phyloP scores from a whole-genome alignment of 2,113 vertebrate species.

The Actenoides hombroni region DNA sequence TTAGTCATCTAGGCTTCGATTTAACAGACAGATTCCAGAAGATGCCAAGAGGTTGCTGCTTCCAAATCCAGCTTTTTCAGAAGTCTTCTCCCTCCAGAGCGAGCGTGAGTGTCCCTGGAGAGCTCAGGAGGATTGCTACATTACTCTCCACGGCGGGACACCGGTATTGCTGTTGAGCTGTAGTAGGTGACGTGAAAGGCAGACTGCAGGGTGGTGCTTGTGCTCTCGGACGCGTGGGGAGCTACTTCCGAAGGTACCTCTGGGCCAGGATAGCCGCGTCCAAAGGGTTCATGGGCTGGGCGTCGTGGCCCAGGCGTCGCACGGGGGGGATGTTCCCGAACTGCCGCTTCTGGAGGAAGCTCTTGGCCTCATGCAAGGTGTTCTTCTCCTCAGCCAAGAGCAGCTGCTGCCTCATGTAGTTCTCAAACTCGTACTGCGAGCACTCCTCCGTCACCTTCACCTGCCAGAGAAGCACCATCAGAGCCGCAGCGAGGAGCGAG shows the following conservation, averaged over 20 bases:
- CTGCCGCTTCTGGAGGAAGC: slow-evolving; percentile 90
- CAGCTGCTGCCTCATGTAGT: slow-evolving; percentile 99
- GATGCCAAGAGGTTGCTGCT: slow-evolving; percentile 73
- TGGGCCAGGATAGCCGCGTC: slow-evolving; percentile 95
- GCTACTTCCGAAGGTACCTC: slow-evolving; percentile 91
- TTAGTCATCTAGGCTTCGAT: slow-evolving; percentile 76
- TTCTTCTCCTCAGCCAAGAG: slow-evolving; percentile 97
- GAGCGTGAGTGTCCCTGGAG: slow-evolving; percentile 45
- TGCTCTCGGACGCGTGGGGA: background rate
- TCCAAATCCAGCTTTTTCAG: slow-evolving; percentile 48
- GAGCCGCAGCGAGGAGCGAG: background rate
- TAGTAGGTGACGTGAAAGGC: slow-evolving; percentile 56
- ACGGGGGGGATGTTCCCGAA: slow-evolving; percentile 91
- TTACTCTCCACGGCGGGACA: slow-evolving; percentile 70
- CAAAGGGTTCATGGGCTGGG: slow-evolving; percentile 93
- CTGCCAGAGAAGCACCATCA: slow-evolving; percentile 59
- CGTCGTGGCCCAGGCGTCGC: slow-evolving; percentile 91
- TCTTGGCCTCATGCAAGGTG: slow-evolving; percentile 92
- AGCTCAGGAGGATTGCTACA: slow-evolving; percentile 82
- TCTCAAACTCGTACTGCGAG: slow-evolving; percentile 98
- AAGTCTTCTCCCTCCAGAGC: slow-evolving; percentile 44
- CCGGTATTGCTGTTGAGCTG: slow-evolving; percentile 73
- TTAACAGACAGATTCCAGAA: slow-evolving; percentile 72
- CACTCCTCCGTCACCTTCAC: slow-evolving; percentile 93
- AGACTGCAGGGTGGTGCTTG: slow-evolving; percentile 21